Evolutionary conservation across 2,888 invertebrate genomes (phyloP), one percentile per base, ranked within the genome.

Genomic region (Cosmia pyralina): DNA sequence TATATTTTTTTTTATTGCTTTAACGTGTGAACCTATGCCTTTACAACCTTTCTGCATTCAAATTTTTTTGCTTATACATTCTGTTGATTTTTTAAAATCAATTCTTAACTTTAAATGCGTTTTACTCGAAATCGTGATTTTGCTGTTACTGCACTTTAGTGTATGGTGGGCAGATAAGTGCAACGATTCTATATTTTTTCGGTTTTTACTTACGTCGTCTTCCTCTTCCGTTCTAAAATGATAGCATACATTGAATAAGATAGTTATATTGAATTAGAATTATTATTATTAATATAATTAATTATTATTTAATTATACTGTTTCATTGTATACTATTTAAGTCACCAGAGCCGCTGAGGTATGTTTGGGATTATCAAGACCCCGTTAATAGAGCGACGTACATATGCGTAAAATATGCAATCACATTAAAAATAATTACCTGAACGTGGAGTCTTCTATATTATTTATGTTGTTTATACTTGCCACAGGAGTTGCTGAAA

Each of bases 401-500:
- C 6, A 4, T 38, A 38, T n/a, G 10, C 34, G 17, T 44, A 72
- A 46, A 34, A 28, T 57, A 13, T 38, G 44, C 19, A 53, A 59
- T 41, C 2, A 22, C 17, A 48, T 13, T 46, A n/a, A 22, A 77
- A 53, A 77, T 38, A 55, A 79, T 78, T 89, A 95, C 95, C 93
- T 94, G 69, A 75, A 74, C 53, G 84, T 75, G 44, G 86, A 74
- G 70, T 93, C 93, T 79, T 92, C 93, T 72, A 88, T 77, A 75
- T 89, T 89, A 77, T 91, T 87, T 68, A 94, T 87, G 67, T 93
- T 93, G 77, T 84, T 89, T 52, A 88, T 86, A 79, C 94, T 95
- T 84, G 92, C 93, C 48, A 91, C 92, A n/a, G 94, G 91, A 19
- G 93, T 91, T 41, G 93, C 94, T 94, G 89, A 72, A 82, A 72